Evolutionary conservation across 2,113 vertebrate species (phyloP).

Genomic region (Dryoscopus gambensis): DNA sequence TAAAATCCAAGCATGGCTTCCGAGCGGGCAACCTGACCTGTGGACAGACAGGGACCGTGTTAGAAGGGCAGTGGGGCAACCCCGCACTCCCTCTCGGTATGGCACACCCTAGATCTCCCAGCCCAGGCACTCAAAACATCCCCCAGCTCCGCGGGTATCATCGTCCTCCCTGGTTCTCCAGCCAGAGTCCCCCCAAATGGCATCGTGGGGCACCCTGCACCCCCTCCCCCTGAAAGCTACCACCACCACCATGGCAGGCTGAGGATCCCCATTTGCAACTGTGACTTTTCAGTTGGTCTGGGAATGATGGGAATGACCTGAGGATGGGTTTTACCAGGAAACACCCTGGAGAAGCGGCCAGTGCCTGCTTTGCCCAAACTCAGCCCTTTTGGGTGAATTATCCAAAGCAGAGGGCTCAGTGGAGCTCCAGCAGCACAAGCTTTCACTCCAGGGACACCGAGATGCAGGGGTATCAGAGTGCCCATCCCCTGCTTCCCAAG

Average conservation of each 20-base stretch:
- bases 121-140: neutral
- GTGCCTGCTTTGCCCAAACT: neutral
- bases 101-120: neutral
- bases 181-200: rapidly evolving
- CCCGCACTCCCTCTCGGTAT: rapidly evolving
- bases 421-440: neutral
- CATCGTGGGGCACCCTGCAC: rapidly evolving
- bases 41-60: slow-evolving; percentile 1
- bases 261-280: rapidly evolving
- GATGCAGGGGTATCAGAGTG: neutral
- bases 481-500: neutral
- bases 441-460: neutral
- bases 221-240: rapidly evolving
- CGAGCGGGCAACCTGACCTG: slow-evolving; percentile 74
- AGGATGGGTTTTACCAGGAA: neutral
- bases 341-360: rapidly evolving
- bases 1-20: slow-evolving; percentile 81
- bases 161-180: rapidly evolving
- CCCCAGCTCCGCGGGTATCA: rapidly evolving
- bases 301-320: rapidly evolving
- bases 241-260: rapidly evolving
- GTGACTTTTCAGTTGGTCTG: rapidly evolving
- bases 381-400: neutral
- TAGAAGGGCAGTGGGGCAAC: neutral
- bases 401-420: rapidly evolving